Evolutionary conservation across 1,140 invertebrate species (phyloP), one percentile per base, ranked within the genome.

Genomic region (Coenobita brevimanus): DNA sequence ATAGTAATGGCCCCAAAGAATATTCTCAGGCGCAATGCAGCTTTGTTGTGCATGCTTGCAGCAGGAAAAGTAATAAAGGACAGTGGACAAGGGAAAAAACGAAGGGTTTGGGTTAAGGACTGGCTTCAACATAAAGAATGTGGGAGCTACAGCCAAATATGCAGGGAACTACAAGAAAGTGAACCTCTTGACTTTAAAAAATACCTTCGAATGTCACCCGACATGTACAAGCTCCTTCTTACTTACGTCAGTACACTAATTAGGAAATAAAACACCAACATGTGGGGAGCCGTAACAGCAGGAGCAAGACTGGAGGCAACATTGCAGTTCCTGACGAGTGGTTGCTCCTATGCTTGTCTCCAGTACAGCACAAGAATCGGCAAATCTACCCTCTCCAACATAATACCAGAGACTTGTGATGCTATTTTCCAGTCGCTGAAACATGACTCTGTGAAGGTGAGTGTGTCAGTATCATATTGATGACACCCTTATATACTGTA

Each of bases 191-290:
- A 67, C n/a, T 10, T 67, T n/a, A 67, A 67, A 67, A 67, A 67
- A 4, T 67, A 67, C 64, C 6, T 67, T 10, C 64, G n/a, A 8
- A 24, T 67, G 30, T 10, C 64, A 6, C 30, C 30, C 30, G 3
- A 75, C 38, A 75, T 75, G 71, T 75, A 17, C 71, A 75, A 24
- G 71, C 71, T 75, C 2, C 69, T 75, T 38, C 17, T 30, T 75
- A 67, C 6, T 24, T 8, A 67, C 6, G 64, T 75, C 10, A 8
- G 38, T n/a, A 21, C 69, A 30, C 3, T 33, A 24, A 33, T 71
- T 71, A 71, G 69, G 17, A 71, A 71, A 36, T 21, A 71, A 13
- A 27, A 71, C 33, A 71, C 69, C 3, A 71, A 71, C 33, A 71
- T 71, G 69, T 30, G 69, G 33, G 69, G 17, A 24, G 3, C 30